A percentile compares a stretch with the other conserved stretches of the same genome.
Conservation (phyloP, 2,888 invertebrate species). For the Torymus auratus region DNA sequence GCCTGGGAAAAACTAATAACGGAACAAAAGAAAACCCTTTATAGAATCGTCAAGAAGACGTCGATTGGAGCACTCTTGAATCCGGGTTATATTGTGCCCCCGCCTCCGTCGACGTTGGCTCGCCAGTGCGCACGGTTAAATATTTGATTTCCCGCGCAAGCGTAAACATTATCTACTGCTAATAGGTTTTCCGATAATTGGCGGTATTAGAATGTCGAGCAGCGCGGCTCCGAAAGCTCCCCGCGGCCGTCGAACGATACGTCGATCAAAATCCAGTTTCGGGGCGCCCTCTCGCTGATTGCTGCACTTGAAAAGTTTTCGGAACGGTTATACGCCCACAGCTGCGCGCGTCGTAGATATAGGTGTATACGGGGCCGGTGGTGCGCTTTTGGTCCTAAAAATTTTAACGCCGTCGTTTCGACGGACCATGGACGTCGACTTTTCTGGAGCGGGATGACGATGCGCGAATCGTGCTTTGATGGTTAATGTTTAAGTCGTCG, state of each 20-base stretch:
- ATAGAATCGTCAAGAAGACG: background rate
- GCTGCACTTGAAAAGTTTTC: no score
- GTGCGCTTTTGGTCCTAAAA: no score
- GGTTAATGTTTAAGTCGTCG: no score
- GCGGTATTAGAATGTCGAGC: background rate
- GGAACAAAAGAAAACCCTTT: no score
- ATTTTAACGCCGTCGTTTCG: no score
- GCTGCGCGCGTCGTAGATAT: no score
- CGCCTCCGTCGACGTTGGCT: no score
- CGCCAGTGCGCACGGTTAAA: background rate
- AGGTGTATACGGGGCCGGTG: no score
- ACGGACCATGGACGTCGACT: background rate
- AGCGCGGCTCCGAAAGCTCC: background rate
- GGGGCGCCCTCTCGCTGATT: background rate
- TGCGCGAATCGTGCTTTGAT: no score
- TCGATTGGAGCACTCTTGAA: background rate
- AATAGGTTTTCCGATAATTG: conserved; percentile 13
- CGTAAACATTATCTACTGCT: conserved; percentile 7
- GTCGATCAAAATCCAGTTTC: conserved; percentile 22
- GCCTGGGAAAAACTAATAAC: no score
- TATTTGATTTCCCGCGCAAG: background rate
- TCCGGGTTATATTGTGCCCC: background rate
- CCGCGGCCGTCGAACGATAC: background rate
- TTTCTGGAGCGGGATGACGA: background rate
- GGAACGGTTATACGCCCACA: no score